A percentile compares a stretch with the other conserved stretches of the same genome.
Conservation (phyloP, 92 coral and sea anemone genomes). For the Pocillopora meandrina region DNA sequence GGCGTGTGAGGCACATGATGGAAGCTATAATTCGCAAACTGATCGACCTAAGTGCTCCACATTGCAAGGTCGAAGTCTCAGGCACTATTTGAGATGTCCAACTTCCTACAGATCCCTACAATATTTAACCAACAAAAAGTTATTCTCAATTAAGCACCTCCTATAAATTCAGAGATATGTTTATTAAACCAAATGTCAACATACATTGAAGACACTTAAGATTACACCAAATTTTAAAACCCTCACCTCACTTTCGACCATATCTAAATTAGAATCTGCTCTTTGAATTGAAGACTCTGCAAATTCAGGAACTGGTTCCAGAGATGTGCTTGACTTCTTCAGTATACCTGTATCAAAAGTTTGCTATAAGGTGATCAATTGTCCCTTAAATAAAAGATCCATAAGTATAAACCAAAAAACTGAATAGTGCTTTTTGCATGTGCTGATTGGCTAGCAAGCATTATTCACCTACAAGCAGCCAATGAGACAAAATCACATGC, state of each 20-base stretch:
- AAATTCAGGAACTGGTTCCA: constrained; percentile 77
- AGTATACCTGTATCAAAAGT: constrained; percentile 51
- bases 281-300: constrained; percentile 63
- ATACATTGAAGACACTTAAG: neutral
- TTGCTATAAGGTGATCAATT: neutral
- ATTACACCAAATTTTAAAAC: neutral
- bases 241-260: constrained; percentile 47
- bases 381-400: neutral
- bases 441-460: neutral
- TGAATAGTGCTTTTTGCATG: neutral
- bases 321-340: constrained; percentile 58
- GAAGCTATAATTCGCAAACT: too few species aligned
- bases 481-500: too few species aligned
- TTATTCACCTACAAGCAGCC: too few species aligned
- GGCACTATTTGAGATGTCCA: too few species aligned
- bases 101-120: too few species aligned
- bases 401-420: neutral
- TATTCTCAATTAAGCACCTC: too few species aligned
- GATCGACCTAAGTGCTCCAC: too few species aligned
- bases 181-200: too few species aligned
- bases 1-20: too few species aligned
- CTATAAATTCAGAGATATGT: too few species aligned
- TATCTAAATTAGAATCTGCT: constrained; percentile 45
- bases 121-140: too few species aligned
- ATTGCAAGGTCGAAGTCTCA: too few species aligned